Percentiles rank a stretch among this genome's conserved stretches.
Conservation (phyloP, 2,888 invertebrate genomes). For the Agrochola macilenta region DNA sequence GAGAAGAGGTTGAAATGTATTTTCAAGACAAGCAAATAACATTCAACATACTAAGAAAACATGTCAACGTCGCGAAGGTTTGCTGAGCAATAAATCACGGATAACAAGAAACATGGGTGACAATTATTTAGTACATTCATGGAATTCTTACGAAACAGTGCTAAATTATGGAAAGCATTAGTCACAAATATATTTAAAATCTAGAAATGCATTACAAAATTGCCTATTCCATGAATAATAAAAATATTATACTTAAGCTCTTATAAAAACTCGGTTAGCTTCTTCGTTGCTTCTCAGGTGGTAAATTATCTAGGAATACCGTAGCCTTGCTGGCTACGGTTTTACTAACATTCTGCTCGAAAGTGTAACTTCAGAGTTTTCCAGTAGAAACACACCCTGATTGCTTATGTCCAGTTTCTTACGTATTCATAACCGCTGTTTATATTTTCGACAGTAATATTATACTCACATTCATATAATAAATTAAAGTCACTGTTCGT, state of each 20-base stretch:
- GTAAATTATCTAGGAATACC: not conserved
- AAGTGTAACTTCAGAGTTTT: not conserved
- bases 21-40: constrained; percentile 16
- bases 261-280: not conserved
- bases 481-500: no score
- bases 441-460: not conserved
- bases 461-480: no score
- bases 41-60: not conserved
- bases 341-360: not conserved
- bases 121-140: constrained; percentile 22
- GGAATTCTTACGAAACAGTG: no score
- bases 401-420: not conserved
- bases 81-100: constrained; percentile 33
- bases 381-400: not conserved
- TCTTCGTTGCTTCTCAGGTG: not conserved
- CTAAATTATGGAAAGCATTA: not conserved
- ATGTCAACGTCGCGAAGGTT: constrained; percentile 8
- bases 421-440: not conserved
- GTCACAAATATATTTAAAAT: not conserved
- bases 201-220: no score
- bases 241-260: not conserved
- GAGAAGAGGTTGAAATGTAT: not conserved
- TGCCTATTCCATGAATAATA: not conserved
- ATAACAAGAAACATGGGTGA: constrained; percentile 24
- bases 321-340: no score